These are phyloP conservation scores for Nothoprocta perdicaria DNA, from an alignment of 2,113 vertebrate species.

Conservation along the genomic window DNA sequence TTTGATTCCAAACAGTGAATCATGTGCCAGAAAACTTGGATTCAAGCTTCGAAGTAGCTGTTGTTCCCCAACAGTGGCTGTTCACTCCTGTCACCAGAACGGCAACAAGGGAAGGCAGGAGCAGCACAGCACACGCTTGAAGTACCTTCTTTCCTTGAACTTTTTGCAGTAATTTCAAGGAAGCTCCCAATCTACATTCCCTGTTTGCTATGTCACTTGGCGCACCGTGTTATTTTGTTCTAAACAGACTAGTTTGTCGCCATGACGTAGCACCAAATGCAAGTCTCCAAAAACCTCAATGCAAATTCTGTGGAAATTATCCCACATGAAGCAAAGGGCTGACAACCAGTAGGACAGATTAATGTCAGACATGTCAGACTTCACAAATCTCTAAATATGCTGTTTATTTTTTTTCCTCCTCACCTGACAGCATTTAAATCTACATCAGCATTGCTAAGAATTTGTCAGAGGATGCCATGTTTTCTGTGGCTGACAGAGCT, in stretches of 20 bases:
- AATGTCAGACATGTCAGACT: not conserved
- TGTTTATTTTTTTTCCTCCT: not conserved
- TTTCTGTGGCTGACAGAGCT: not conserved
- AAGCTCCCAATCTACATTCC: not conserved
- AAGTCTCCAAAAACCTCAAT: not conserved
- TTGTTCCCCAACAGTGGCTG: not conserved
- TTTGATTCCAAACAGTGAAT: not conserved
- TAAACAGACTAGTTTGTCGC: not conserved
- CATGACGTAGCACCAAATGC: not conserved
- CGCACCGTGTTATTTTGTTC: not conserved
- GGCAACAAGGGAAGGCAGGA: not conserved
- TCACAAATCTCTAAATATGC: not conserved
- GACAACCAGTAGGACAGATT: not conserved
- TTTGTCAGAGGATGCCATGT: not conserved
- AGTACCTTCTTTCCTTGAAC: not conserved
- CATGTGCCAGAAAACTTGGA: not conserved
- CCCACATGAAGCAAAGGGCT: not conserved
- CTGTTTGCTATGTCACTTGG: rapidly evolving
- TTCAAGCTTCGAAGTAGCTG: not conserved
- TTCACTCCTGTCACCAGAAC: not conserved
- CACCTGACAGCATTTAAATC: not conserved
- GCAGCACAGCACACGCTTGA: not conserved
- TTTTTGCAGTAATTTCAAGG: not conserved
- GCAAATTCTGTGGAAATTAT: not conserved
- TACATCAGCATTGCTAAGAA: not conserved